phyloP scores from a whole-genome alignment of 1,140 invertebrate genomes.

The Tyrophagus putrescentiae region DNA sequence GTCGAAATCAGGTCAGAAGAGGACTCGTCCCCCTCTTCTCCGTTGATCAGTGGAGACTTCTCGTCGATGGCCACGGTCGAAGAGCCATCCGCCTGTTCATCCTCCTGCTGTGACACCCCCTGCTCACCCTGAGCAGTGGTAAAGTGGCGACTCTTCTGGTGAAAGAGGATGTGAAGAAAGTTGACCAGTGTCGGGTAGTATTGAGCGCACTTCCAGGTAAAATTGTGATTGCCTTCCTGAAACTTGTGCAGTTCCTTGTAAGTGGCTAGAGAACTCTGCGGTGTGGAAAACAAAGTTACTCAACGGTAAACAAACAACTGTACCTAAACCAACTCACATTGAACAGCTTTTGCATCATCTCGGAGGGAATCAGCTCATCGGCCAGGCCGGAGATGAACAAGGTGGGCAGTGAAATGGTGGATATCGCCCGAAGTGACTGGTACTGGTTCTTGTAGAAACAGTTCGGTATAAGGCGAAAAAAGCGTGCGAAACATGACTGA shows the following conservation, averaged over 20 bases:
- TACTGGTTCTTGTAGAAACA: conserved; percentile 30
- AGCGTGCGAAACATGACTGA: not conserved
- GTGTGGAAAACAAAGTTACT: conserved; percentile 11
- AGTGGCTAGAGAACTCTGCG: conserved; percentile 29
- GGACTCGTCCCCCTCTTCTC: no score
- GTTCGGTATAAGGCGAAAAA: conserved; percentile 25
- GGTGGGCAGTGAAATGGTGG: conserved; percentile 29
- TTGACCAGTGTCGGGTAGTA: conserved; percentile 45
- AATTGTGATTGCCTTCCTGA: conserved; percentile 63
- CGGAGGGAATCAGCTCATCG: conserved; percentile 65
- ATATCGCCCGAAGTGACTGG: conserved; percentile 27
- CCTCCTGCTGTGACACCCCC: not conserved
- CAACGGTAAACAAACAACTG: not conserved
- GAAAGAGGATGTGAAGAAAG: conserved; percentile 35
- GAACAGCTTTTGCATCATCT: conserved; percentile 67
- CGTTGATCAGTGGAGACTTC: not conserved
- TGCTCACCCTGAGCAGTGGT: not conserved
- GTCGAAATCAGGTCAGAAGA: not conserved
- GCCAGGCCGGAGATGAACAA: conserved; percentile 41
- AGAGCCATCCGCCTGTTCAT: not conserved
- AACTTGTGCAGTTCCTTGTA: conserved; percentile 54
- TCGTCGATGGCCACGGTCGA: not conserved
- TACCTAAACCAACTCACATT: conserved; percentile 29
- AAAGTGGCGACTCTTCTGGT: not conserved
- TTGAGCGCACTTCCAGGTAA: conserved; percentile 56